Evolutionary conservation across 23 tunicate genomes (phyloP).

Genomic region (Corella eumyota): DNA sequence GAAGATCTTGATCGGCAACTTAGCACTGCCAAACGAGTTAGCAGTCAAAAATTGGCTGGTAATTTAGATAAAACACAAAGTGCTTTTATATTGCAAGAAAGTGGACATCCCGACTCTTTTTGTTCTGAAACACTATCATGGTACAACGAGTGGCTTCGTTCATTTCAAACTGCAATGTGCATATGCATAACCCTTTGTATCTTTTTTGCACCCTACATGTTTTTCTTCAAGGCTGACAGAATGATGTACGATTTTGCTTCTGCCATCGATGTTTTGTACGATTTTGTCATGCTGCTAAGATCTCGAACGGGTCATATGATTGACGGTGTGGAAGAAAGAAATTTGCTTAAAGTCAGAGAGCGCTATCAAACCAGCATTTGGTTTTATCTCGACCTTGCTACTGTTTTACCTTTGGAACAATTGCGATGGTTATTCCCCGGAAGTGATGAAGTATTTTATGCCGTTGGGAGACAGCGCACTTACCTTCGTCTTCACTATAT

Average conservation of each 20-base stretch:
- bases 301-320: constrained; percentile 68
- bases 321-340: constrained; percentile 77
- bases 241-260: constrained; percentile 16
- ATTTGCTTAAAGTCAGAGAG: constrained; percentile 36
- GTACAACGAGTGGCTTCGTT: constrained; percentile 45
- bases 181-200: constrained; percentile 30
- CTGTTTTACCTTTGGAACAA: constrained; percentile 34
- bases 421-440: constrained; percentile 28
- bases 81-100: constrained; percentile 35
- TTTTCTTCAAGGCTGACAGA: constrained; percentile 34
- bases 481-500: constrained; percentile 68
- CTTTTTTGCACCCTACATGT: constrained; percentile 57
- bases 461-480: constrained; percentile 36
- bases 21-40: constrained; percentile 10
- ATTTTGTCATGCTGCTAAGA: constrained; percentile 48
- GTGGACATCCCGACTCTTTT: constrained; percentile 46
- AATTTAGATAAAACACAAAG: constrained; percentile 22
- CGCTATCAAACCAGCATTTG: constrained; percentile 64
- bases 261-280: constrained; percentile 48
- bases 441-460: constrained; percentile 19
- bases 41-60: constrained; percentile 22
- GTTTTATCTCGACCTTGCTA: constrained; percentile 49
- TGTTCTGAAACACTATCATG: constrained; percentile 50
- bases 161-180: constrained; percentile 37
- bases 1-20: constrained; percentile 19